A percentile compares a stretch with the other conserved stretches of the same genome.
Conservation (phyloP, 2,113 vertebrate genomes). For the Entomyzon cyanotis region DNA sequence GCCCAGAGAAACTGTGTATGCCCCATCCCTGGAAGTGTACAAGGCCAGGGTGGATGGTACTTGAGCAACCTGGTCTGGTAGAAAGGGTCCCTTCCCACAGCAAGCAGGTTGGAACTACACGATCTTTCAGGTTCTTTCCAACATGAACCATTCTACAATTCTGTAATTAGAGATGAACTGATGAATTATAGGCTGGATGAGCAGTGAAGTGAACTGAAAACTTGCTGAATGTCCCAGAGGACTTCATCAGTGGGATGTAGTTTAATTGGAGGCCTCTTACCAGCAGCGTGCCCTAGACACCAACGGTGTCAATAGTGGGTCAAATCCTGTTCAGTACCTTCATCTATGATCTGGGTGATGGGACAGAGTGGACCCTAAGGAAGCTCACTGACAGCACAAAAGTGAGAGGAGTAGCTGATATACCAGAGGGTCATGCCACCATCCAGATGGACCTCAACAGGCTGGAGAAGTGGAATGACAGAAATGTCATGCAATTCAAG, state of each 20-base stretch:
- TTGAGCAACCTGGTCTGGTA: neutral
- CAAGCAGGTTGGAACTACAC: neutral
- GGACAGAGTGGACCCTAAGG: neutral
- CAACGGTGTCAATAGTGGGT: neutral
- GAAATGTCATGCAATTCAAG: neutral
- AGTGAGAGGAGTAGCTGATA: neutral
- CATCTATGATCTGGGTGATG: neutral
- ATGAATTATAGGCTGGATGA: neutral
- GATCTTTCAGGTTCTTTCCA: neutral
- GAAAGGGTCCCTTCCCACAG: neutral
- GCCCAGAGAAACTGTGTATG: neutral
- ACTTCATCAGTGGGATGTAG: neutral
- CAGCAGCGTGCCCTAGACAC: neutral
- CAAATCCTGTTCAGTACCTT: neutral
- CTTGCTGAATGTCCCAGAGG: neutral
- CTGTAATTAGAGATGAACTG: neutral
- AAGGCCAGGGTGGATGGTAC: neutral
- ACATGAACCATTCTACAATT: neutral
- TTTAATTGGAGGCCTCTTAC: neutral
- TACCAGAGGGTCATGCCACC: neutral
- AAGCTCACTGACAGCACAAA: neutral
- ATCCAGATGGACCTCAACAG: neutral
- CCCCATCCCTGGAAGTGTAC: neutral
- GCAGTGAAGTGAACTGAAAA: neutral
- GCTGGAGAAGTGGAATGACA: neutral